Evolutionary conservation across 2,797 vertebrate genomes (phyloP), one percentile per base, ranked within the genome.

Genomic region (Caiman crocodilus): DNA sequence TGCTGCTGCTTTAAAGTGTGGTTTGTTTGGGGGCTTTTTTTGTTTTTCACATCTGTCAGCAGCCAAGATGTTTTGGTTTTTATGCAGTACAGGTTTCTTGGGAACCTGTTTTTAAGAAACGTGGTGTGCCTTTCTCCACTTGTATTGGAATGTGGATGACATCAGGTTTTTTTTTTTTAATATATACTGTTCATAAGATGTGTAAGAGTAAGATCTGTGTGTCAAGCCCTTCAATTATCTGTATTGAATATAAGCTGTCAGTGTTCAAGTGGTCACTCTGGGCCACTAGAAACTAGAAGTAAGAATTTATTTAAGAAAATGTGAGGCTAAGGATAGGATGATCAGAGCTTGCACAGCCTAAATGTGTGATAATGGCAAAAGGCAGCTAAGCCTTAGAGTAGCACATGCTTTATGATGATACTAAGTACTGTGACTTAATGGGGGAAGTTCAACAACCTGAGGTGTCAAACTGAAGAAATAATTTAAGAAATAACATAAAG

Each of bases 31-130:
- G 35, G 42, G 3, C 11, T 50, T 50, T 50, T 9, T 50, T 50
- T 50, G 42, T 50, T 50, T 50, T 50, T 50, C 42, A 50, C 42
- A 50, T 50, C 42, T 50, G 42, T 50, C 42, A 50, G 42, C 42
- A 50, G 42, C 42, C 42, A 50, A 50, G 42, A 50, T 50, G 42
- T 50, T 95, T 97, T 96, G 97, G 88, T 65, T 94, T 97, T 97
- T 92, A 89, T 94, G 91, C 87, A 93, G 90, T 61, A 88, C 71
- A 85, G 21, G 80, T 96, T 95, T 95, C 89, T 93, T 93, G 87
- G 88, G 94, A 96, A 95, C 14, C 92, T 88, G 42, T 84, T 97
- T 97, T 94, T 91, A 91, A 91, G 94, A 97, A 97, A 88, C 73
- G 13, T 55, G 71, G 77, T 59, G 89, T 90, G 86, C 73, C 73